Base-by-base conservation (phyloP, 1,140 invertebrate species). In the Pseudachorutes palmiensis region DNA sequence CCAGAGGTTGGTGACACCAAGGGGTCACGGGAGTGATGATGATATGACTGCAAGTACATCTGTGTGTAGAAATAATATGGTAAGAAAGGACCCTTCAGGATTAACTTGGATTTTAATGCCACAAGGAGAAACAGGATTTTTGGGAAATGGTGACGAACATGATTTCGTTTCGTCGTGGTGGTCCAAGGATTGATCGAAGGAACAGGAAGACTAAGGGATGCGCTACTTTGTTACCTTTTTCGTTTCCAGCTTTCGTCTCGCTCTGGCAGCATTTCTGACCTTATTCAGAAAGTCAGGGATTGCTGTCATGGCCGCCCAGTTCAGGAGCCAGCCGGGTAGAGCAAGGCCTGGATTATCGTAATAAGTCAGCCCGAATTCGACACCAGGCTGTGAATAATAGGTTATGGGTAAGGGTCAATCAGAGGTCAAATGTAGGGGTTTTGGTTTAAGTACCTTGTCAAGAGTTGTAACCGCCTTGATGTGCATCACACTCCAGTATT, bases 401-500 rank as follows among this genome's bases (percentile, higher is more conserved):
- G 12, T 33, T 24, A 1, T 58, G 22, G 49, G 16, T 29, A 31
- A 16, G 45, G 32, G 51, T 36, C 32, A 62, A 32, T n/a, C n/a
- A n/a, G n/a, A 75, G 60, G 48, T 29, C 49, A 70, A 68, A 63
- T 49, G n/a, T 55, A 45, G 19, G 19, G 32, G 62, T 29, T 48
- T 55, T n/a, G 31, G 3, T 9, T 32, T 28, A 30, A 69, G 72
- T 69, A 86, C 84, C 77, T 88, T 80, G 69, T 85, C 76, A 60
- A 83, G 79, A 33, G 84, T 81, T 33, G 79, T 79, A 32, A 82
- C 79, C 1, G 88, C 88, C 78, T 84, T 87, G 65, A 93, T 88
- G 0, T 92, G 88, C 86, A 92, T 90, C 67, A 87, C 86, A 55
- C 89, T 92, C 88, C 88, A 91, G 70, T 92, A 94, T 29, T 90